Conservation (phyloP, 2,113 vertebrate genomes). For the Terrapene triunguis region DNA sequence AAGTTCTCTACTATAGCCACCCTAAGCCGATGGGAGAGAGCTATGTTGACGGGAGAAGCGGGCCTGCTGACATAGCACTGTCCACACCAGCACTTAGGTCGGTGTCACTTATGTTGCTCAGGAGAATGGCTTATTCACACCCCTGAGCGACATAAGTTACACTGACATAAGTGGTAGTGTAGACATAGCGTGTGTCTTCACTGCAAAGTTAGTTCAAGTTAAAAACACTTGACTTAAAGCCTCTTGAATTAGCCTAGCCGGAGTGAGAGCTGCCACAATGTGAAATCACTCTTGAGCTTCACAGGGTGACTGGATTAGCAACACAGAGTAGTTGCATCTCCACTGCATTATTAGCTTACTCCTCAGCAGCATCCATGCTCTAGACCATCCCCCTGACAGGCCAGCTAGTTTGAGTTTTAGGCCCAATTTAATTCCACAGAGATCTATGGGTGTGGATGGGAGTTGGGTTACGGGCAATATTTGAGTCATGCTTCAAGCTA, state of each 20-base stretch:
- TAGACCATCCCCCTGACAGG: background rate
- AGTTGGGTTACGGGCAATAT: no score
- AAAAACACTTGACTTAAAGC: background rate
- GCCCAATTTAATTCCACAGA: background rate
- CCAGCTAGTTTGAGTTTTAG: background rate
- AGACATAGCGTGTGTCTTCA: background rate
- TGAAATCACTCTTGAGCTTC: background rate
- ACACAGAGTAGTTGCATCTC: background rate
- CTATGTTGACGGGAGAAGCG: no score
- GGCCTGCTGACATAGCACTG: no score
- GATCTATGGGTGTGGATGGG: no score
- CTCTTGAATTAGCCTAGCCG: background rate
- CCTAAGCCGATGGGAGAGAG: no score
- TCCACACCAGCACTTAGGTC: no score
- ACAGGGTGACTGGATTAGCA: background rate
- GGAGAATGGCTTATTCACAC: no score
- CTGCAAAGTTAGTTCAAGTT: background rate
- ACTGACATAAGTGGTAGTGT: no score
- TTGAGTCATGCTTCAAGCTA: no score
- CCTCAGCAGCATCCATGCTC: background rate
- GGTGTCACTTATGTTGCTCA: no score
- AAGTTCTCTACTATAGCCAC: no score
- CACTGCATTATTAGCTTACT: background rate
- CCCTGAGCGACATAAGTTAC: no score
- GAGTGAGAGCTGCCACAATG: background rate